phyloP scores from a whole-genome alignment of 2,797 vertebrate genomes.

The Trichosurus vulpecula region DNA sequence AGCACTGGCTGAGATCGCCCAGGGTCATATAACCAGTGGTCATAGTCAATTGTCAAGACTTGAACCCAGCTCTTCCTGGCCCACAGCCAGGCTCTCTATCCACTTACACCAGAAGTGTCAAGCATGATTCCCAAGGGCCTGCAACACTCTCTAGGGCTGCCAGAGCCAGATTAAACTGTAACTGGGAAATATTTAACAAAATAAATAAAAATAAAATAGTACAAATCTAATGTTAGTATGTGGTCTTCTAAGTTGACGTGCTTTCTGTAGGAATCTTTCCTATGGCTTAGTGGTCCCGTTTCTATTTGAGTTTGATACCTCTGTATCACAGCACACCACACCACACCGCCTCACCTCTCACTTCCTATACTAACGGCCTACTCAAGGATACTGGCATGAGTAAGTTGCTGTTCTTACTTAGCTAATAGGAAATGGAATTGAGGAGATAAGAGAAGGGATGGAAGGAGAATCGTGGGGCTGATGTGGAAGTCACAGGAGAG shows the following conservation, averaged over 20 bases:
- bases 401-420: background rate
- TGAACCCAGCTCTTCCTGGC: no score
- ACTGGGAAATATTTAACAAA: no score
- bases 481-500: no score
- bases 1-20: background rate
- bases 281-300: background rate
- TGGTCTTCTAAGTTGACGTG: background rate
- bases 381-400: background rate
- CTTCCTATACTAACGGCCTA: background rate
- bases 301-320: background rate
- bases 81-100: no score
- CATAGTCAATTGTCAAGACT: no score
- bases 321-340: background rate
- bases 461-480: no score
- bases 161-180: no score
- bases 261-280: background rate
- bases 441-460: no score
- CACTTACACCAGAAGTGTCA: no score
- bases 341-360: background rate
- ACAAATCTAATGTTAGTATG: background rate
- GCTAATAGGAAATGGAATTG: no score
- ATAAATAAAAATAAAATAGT: background rate
- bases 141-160: no score
- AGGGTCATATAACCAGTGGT: background rate
- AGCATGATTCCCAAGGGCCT: no score